Evolutionary conservation across 2,113 vertebrate species (phyloP).

Genomic region (Pogona vitticeps): DNA sequence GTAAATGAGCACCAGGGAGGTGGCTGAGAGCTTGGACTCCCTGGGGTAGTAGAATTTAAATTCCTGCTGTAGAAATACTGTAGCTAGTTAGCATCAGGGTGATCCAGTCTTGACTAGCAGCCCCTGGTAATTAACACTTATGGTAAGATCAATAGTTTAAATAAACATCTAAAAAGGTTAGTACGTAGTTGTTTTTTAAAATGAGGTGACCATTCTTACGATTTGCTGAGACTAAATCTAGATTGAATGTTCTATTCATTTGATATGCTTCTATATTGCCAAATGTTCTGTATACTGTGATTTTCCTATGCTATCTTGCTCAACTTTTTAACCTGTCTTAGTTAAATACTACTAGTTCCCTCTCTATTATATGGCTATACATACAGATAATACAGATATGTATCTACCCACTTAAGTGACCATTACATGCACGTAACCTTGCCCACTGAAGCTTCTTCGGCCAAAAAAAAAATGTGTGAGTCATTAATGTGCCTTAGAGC

Average conservation of each 20-base stretch:
- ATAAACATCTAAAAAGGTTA: not conserved
- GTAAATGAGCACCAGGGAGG: slow-evolving; percentile 25
- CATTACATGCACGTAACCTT: not conserved
- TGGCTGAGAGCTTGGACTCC: not conserved
- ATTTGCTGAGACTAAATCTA: not conserved
- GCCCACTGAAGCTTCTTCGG: not conserved
- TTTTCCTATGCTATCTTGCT: not conserved
- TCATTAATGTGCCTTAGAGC: not conserved
- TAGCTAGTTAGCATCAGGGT: not conserved
- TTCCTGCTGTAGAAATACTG: not conserved
- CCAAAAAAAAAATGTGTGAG: not conserved
- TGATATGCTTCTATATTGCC: not conserved
- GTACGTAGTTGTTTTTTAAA: not conserved
- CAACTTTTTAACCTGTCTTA: not conserved
- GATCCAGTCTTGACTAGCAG: not conserved
- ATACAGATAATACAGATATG: not conserved
- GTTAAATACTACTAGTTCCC: not conserved
- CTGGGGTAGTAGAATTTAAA: not conserved
- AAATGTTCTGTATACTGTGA: not conserved
- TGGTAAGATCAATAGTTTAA: not conserved
- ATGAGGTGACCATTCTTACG: not conserved
- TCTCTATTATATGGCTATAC: not conserved
- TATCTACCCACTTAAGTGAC: not conserved
- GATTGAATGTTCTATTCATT: not conserved
- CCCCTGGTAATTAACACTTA: not conserved